Base-by-base conservation (phyloP, 2,888 invertebrate species). In the Megamerina dolium region DNA sequence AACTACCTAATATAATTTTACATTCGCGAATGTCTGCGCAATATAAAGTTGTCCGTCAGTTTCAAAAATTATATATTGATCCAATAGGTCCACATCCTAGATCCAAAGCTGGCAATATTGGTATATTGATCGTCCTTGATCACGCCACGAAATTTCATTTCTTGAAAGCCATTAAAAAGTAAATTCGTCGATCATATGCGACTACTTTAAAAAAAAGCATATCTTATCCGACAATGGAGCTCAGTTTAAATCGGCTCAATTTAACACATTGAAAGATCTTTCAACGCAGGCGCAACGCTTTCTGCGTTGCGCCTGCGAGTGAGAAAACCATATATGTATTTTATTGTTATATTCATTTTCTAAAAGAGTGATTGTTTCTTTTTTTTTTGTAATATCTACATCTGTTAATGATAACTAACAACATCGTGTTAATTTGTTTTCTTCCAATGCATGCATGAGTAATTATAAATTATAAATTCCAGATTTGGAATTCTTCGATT, bases 101-200 rank as follows among this genome's bases (percentile, higher is more conserved):
- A 2, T 50, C 50, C 1, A 45, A 41, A 30, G 14, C 32, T 6
- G 44, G 45, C 4, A 48, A 48, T 35, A 42, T 46, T 5, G 47
- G 49, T 1, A 37, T 49, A 8, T 23, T 49, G 16, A 41, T 49
- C 5, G 45, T 47, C 9, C 9, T 51, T 9, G 46, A 51, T 23
- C 46, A 49, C n/a, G 18, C 40, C 17, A 41, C 49, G 2, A 49
- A 49, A 21, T 50, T 48, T 41, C 19, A 33, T n/a, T 39, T 47
- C 20, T 12, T 51, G 3, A 37, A 43, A 23, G 20, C 46, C 1
- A 32, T 48, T 4, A 48, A 44, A 50, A 50, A 23, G 39, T 41
- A 10, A 46, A 35, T 4, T 12, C 48, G 2, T 32, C 31, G 4
- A 26, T 43, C 2, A 36, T 46, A 1, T 18, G 32, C 2, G 41